phyloP scores from a whole-genome alignment of 2,797 vertebrate species.

The Lepus oiostolus region DNA sequence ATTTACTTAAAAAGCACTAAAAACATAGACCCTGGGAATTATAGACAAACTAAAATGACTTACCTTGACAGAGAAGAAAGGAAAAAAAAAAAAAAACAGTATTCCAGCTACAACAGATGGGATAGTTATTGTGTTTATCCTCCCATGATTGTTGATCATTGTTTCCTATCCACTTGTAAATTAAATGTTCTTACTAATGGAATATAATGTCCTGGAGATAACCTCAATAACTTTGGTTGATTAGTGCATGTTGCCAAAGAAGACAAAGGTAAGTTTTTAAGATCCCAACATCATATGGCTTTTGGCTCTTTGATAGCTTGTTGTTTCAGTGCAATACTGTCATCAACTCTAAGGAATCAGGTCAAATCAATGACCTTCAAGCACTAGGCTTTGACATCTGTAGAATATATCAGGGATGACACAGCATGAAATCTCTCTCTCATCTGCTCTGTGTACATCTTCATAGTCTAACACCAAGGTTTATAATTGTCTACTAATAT shows the following conservation, averaged over 20 bases:
- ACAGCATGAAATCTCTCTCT: fast-evolving
- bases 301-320: not conserved
- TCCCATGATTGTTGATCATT: not conserved
- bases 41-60: not conserved
- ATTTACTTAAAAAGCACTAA: not conserved
- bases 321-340: not conserved
- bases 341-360: not conserved
- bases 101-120: not conserved
- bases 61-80: slow-evolving; percentile 17
- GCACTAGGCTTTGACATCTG: no score
- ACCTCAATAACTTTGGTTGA: not conserved
- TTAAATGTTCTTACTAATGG: slow-evolving; percentile 13
- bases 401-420: not conserved
- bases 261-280: not conserved
- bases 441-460: not conserved
- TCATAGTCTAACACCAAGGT: not conserved
- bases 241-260: not conserved
- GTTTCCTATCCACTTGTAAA: slow-evolving; percentile 25
- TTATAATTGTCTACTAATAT: not conserved
- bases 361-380: not conserved
- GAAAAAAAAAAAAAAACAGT: not conserved
- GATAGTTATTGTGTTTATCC: not conserved
- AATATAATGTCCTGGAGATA: not conserved
- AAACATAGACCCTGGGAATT: not conserved
- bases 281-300: not conserved